Base-by-base conservation (phyloP, 2,888 invertebrate species). In the Eupithecia dodoneata region DNA sequence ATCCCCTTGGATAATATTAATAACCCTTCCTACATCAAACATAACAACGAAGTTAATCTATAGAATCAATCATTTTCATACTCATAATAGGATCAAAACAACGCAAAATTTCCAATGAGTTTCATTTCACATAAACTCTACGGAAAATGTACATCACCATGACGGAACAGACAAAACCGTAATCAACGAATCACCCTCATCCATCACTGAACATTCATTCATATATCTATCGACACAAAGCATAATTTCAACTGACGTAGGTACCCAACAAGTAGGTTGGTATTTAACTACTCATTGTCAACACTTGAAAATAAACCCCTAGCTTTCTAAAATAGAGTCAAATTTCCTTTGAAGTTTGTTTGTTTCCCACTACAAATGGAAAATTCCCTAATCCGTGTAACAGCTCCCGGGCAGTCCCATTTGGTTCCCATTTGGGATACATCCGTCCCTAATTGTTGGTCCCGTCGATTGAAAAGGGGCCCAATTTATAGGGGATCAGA, bases 351-450 rank as follows among this genome's bases (percentile, higher is more conserved):
- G 45, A 69, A 44, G 13, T 71, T 49, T 72, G 70, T 70, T 49
- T 44, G 77, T 79, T 73, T 52, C 55, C 71, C 69, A 67, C 72
- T 76, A 59, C 72, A 76, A 79, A 76, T 74, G 76, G 78, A 84
- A 85, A 81, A 77, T 67, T 80, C 74, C 74, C 81, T 83, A 82
- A 85, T 82, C 84, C 82, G 80, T 73, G 80, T 82, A 83, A 87
- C 85, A 82, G 84, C 73, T 77, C 80, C 77, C 77, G 75, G 79
- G 77, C 77, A 76, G 77, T 76, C 76, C 77, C 84, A 85, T 88
- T 87, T 84, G 87, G 87, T 85, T 83, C 83, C 88, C 85, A 87
- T 87, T 88, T 86, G 83, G 84, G 82, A 82, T 76, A 85, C 86
- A 88, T 85, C 85, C 86, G 83, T 76, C 80, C 82, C 87, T 88